Percentiles rank a stretch among this genome's conserved stretches.
Evolutionary conservation across 2,888 invertebrate species (phyloP).

Genomic region (Thereva nobilitata): DNA sequence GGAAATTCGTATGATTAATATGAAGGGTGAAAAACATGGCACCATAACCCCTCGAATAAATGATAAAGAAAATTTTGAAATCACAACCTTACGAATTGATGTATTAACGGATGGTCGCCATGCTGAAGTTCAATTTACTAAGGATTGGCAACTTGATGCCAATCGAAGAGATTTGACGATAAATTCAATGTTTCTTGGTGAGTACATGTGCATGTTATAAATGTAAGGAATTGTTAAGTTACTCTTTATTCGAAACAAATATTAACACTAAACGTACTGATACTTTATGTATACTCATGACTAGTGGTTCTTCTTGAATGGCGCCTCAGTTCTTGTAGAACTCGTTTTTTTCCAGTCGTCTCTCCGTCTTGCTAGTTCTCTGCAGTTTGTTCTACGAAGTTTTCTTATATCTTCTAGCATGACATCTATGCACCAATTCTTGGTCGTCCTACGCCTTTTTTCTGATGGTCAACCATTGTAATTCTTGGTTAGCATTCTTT

Average conservation of each 20-base stretch:
- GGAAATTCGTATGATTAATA: constrained; percentile 87
- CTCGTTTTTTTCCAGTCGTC: too few relatives aligned
- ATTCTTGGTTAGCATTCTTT: too few relatives aligned
- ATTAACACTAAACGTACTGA: too few relatives aligned
- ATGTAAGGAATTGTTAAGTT: neutral
- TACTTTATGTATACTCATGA: too few relatives aligned
- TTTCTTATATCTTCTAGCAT: too few relatives aligned
- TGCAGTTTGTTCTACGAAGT: too few relatives aligned
- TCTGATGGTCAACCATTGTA: too few relatives aligned
- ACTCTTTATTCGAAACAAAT: neutral
- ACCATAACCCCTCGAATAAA: constrained; percentile 95
- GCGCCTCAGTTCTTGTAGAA: too few relatives aligned
- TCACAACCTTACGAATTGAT: constrained; percentile 93
- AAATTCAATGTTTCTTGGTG: constrained; percentile 94
- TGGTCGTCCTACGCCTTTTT: too few relatives aligned
- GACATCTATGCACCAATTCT: too few relatives aligned
- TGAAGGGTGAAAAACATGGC: constrained; percentile 90
- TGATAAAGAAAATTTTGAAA: constrained; percentile 91
- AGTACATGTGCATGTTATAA: constrained; percentile 17
- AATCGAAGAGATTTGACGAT: constrained; percentile 95
- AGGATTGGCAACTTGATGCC: constrained; percentile 91
- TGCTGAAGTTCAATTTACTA: constrained; percentile 93
- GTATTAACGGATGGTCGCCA: constrained; percentile 90
- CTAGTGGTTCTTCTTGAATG: too few relatives aligned
- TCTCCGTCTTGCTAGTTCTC: too few relatives aligned